Base-by-base conservation (phyloP, 2,797 vertebrate genomes). In the Chelon auratus region DNA sequence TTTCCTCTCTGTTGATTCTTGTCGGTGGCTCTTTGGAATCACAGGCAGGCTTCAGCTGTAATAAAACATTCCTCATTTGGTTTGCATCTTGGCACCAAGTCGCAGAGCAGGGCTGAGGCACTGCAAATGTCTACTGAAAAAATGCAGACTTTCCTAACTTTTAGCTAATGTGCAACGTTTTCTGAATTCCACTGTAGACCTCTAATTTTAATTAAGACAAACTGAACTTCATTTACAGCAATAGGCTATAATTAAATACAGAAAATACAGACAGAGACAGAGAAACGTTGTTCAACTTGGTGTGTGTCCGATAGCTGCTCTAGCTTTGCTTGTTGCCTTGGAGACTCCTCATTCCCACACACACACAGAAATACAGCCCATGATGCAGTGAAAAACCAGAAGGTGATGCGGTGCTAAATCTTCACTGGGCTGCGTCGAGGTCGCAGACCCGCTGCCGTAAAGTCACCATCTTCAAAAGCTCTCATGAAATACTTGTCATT, bases 401-500 rank as follows among this genome's bases (percentile, higher is more conserved):
- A 92, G 93, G 90, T 78, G 65, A 77, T 62, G 53, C 62, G 81
- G 86, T 87, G 84, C 78, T 93, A 93, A 93, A 93, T 90, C 88
- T 91, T 92, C 68, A 57, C 70, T 83, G 81, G 68, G 83, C 75
- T 86, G 62, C 15, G 18, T 77, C 60, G 60, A 77, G 84, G 85
- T 91, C 64, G 3, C 66, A 80, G 80, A 83, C 84, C 76, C 72
- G 81, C 83, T 85, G 73, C 88, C 91, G 92, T 93, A 92, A 93
- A 91, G 65, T 62, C 42, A 10, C 53, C 57, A 83, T 83, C 85
- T 93, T 94, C 92, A 94, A 92, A 94, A 84, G 76, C 65, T 63
- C 77, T 84, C 86, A 92, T 91, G 83, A 93, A 92, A 93, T 91
- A 82, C 81, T 88, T 92, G 83, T 89, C 77, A 87, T 93, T 93